These are phyloP conservation scores for Synanthedon tipuliformis DNA, from an alignment of 2,888 invertebrate species.

Conservation along the genomic window DNA sequence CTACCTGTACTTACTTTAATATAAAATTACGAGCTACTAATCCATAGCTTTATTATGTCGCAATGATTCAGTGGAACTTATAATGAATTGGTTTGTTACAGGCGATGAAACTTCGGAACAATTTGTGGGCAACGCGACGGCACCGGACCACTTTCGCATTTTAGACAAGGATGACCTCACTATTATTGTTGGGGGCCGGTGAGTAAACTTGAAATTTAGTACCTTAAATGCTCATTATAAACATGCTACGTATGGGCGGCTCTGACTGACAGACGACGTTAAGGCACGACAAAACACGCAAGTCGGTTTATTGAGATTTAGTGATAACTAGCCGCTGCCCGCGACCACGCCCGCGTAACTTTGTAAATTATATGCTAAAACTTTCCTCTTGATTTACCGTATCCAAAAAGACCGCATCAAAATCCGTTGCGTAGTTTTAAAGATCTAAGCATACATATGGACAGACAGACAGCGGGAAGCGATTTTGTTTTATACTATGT, in stretches of 20 bases:
- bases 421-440: too few relatives aligned
- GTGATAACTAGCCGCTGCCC: too few relatives aligned
- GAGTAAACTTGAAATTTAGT: slow-evolving; percentile 23
- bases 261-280: too few relatives aligned
- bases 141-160: slow-evolving; percentile 88
- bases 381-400: too few relatives aligned
- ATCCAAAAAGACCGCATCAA: too few relatives aligned
- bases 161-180: slow-evolving; percentile 88
- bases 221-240: background rate
- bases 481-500: too few relatives aligned
- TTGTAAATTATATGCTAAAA: too few relatives aligned
- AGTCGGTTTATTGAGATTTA: too few relatives aligned
- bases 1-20: slow-evolving; percentile 9
- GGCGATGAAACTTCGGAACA: slow-evolving; percentile 79
- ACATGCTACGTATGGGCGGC: background rate
- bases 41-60: slow-evolving; percentile 10
- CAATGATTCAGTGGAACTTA: slow-evolving; percentile 19
- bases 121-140: slow-evolving; percentile 83
- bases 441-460: too few relatives aligned
- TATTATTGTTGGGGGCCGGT: slow-evolving; percentile 91
- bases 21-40: slow-evolving; percentile 1
- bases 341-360: too few relatives aligned
- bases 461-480: too few relatives aligned
- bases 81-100: slow-evolving; percentile 63
- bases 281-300: too few relatives aligned